Evolutionary conservation across 2,113 vertebrate genomes (phyloP).

Genomic region (Actenoides lindsayi): DNA sequence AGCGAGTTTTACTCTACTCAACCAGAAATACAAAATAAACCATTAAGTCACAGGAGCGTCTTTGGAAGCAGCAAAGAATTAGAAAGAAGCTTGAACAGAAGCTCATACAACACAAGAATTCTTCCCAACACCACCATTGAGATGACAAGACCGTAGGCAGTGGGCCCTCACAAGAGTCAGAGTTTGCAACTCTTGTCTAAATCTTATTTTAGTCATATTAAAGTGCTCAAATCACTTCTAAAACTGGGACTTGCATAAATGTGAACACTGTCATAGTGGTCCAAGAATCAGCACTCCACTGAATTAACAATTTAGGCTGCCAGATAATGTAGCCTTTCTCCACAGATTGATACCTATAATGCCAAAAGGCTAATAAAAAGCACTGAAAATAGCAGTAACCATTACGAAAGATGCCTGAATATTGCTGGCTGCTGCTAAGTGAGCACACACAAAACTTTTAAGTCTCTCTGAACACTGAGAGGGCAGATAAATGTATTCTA

Average conservation of each 20-base stretch:
- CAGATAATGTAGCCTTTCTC: neutral
- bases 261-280: neutral
- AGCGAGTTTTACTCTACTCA: conserved; percentile 84
- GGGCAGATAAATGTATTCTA: neutral
- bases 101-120: neutral
- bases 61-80: neutral
- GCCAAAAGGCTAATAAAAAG: neutral
- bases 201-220: neutral
- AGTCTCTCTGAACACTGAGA: neutral
- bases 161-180: neutral
- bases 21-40: conserved; percentile 1
- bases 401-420: neutral
- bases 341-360: neutral
- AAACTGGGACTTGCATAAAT: neutral
- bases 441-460: neutral
- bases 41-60: neutral
- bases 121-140: neutral
- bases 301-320: neutral
- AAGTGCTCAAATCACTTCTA: neutral
- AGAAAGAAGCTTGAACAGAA: neutral
- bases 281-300: neutral
- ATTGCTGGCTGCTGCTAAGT: rapidly evolving
- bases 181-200: neutral
- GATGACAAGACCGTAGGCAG: neutral
- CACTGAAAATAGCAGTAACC: neutral